These are phyloP conservation scores for Caenorhabditis japonica DNA, from an alignment of 2,888 invertebrate genomes.

Conservation along the genomic window DNA sequence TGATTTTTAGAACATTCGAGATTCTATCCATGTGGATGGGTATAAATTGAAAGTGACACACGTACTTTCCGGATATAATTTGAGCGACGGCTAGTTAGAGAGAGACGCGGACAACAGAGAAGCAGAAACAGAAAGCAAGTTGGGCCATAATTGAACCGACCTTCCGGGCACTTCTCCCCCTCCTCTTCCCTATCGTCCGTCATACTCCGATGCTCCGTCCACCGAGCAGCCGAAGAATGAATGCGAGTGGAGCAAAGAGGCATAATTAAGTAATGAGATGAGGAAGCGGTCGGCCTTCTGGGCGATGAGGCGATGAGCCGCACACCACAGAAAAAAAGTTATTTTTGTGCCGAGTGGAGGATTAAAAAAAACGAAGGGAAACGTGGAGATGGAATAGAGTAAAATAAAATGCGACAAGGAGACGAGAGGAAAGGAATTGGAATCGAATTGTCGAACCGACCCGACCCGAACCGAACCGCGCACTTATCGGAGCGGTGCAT, in stretches of 20 bases:
- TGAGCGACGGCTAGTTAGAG: not conserved
- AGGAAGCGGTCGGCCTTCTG: too few species aligned
- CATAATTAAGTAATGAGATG: slow-evolving; percentile 62
- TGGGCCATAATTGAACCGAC: slow-evolving; percentile 46
- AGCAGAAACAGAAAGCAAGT: too few species aligned
- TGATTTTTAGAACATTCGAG: too few species aligned
- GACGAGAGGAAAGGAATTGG: slow-evolving; percentile 11
- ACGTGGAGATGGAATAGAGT: slow-evolving; percentile 5
- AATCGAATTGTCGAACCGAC: slow-evolving; percentile 5
- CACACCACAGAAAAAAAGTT: slow-evolving; percentile 15
- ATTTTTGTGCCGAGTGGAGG: not conserved
- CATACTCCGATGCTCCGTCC: not conserved
- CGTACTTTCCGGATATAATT: slow-evolving; percentile 33
- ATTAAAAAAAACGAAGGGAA: slow-evolving; percentile 13
- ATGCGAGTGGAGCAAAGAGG: slow-evolving; percentile 50
- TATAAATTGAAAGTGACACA: slow-evolving; percentile 52
- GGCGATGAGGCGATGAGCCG: slow-evolving; percentile 49
- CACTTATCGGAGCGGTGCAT: slow-evolving; percentile 40
- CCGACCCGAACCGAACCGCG: slow-evolving; percentile 16
- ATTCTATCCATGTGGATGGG: too few species aligned
- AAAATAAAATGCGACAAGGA: too few species aligned
- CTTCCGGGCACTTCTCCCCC: slow-evolving; percentile 42
- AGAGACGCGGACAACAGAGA: slow-evolving; percentile 20
- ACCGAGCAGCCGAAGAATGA: slow-evolving; percentile 32
- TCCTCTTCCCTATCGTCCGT: too few species aligned